These are phyloP conservation scores for Ecliptopera silaceata DNA, from an alignment of 2,888 invertebrate species.

Conservation along the genomic window DNA sequence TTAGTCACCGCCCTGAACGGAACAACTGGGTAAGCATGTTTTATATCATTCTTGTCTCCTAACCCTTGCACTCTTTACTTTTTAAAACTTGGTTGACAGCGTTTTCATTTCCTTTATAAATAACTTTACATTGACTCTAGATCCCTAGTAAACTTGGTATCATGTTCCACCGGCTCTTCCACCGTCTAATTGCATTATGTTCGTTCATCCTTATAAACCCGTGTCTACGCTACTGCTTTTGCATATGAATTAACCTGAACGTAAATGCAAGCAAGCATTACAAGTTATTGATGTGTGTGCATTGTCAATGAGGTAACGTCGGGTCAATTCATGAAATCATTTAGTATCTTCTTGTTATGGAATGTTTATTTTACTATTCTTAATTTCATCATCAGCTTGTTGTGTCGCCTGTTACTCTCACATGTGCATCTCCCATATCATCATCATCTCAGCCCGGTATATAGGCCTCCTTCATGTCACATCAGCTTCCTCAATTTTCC, in stretches of 20 bases:
- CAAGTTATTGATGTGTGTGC: conserved; percentile 12
- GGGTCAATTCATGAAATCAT: too few relatives aligned
- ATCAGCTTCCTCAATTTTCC: too few relatives aligned
- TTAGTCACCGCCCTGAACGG: conserved; percentile 77
- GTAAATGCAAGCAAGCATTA: conserved; percentile 10
- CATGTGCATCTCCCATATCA: too few relatives aligned
- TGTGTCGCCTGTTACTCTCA: too few relatives aligned
- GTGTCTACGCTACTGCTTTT: conserved; percentile 15
- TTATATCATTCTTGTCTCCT: conserved; percentile 20
- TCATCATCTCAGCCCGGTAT: too few relatives aligned
- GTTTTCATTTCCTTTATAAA: neutral
- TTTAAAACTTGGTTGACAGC: neutral
- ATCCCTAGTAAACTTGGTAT: too few relatives aligned
- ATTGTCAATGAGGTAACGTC: conserved; percentile 18
- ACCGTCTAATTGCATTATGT: conserved; percentile 12
- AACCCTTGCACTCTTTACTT: neutral
- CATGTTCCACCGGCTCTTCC: conserved; percentile 9
- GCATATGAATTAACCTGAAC: conserved; percentile 23
- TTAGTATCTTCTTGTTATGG: too few relatives aligned
- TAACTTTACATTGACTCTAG: neutral
- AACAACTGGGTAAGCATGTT: conserved; percentile 67
- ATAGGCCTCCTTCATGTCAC: too few relatives aligned
- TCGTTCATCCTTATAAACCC: conserved; percentile 10
- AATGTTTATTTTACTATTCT: too few relatives aligned
- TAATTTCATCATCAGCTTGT: too few relatives aligned